phyloP scores from a whole-genome alignment of 2,113 vertebrate genomes.

The Plestiodon gilberti region DNA sequence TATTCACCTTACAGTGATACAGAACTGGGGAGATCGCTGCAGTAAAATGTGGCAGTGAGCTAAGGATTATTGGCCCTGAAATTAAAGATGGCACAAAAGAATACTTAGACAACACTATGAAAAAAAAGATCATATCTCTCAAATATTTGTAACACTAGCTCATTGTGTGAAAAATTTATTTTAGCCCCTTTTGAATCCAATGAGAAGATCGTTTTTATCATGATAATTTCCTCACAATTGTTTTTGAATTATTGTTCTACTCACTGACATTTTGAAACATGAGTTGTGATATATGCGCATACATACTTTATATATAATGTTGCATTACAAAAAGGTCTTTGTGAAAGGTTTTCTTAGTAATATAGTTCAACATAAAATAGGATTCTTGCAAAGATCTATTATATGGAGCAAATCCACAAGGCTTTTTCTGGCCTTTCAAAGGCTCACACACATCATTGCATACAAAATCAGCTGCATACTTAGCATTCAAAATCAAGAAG shows the following conservation, averaged over 20 bases:
- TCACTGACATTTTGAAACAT: background rate
- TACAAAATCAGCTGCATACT: constrained; percentile 57
- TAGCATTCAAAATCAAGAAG: constrained; percentile 44
- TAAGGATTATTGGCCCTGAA: constrained; percentile 19
- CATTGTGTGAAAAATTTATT: background rate
- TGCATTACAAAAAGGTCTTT: background rate
- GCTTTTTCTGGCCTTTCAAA: constrained; percentile 55
- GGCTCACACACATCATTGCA: constrained; percentile 52
- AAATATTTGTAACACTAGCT: constrained; percentile 11
- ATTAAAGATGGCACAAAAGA: constrained; percentile 5
- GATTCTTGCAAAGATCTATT: constrained; percentile 63
- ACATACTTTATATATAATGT: background rate
- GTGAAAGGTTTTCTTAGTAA: constrained; percentile 44
- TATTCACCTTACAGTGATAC: constrained; percentile 15
- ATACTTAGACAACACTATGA: constrained; percentile 8
- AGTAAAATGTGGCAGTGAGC: background rate
- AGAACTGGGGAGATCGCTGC: constrained; percentile 10
- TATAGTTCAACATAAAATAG: constrained; percentile 48
- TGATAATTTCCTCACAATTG: constrained; percentile 14
- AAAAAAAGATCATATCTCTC: background rate
- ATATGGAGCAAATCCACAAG: constrained; percentile 65
- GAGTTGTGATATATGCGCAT: background rate
- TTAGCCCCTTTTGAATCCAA: background rate
- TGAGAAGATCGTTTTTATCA: constrained; percentile 18
- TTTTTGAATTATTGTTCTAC: constrained; percentile 30